phyloP scores from a whole-genome alignment of 37 sponge, comb jelly and placozoan genomes.

The Bolinopsis microptera region DNA sequence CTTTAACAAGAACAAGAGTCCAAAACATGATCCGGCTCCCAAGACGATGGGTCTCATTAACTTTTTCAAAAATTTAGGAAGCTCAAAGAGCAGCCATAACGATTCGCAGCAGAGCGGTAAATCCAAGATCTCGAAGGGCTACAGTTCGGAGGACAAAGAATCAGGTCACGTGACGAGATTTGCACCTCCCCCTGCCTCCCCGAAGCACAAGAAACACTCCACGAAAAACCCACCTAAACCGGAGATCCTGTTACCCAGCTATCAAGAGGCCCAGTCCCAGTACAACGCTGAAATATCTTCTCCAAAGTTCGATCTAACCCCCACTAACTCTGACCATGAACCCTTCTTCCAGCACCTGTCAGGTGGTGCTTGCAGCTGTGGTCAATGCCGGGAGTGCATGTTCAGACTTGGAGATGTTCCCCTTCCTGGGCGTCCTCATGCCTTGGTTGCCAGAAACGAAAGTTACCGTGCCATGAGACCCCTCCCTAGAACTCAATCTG shows the following conservation, averaged over 20 bases:
- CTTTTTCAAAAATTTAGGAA: conserved; percentile 23
- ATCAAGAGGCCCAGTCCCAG: neutral
- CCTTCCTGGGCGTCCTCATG: neutral
- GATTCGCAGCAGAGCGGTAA: conserved; percentile 1
- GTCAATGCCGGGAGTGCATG: neutral
- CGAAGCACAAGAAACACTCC: neutral
- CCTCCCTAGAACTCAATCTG: neutral
- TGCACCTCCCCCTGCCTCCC: conserved; percentile 13
- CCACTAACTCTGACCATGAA: neutral
- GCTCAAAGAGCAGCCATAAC: neutral
- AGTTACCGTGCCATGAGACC: conserved; percentile 3
- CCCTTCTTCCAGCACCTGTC: neutral
- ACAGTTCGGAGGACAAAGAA: neutral
- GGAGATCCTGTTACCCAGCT: neutral
- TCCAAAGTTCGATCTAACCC: neutral
- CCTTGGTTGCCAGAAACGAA: neutral
- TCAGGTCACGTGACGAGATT: neutral
- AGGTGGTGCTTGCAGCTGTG: neutral
- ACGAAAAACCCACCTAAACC: neutral
- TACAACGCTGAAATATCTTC: neutral
- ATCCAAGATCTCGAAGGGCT: neutral
- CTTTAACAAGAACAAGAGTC: neutral
- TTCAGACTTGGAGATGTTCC: neutral
- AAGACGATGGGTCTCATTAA: neutral
- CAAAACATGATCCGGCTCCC: neutral